phyloP scores from a whole-genome alignment of 2,888 invertebrate genomes.

The Operophtera brumata region DNA sequence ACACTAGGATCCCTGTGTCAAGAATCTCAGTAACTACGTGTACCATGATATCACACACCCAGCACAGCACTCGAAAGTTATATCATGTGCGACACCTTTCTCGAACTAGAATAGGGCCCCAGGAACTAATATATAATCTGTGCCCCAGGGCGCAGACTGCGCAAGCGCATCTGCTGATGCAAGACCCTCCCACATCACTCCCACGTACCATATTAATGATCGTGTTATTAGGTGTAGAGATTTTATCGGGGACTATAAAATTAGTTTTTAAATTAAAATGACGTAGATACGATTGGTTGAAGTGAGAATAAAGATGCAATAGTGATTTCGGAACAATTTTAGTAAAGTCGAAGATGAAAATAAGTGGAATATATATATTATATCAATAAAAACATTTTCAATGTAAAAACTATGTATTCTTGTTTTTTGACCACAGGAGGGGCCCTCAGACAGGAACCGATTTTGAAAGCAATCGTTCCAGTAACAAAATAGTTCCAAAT shows the following conservation, averaged over 20 bases:
- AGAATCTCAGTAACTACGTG: too few species aligned
- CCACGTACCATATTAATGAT: constrained; percentile 31
- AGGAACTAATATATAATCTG: too few species aligned
- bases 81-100: neutral
- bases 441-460: too few species aligned
- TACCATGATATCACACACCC: too few species aligned
- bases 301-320: neutral
- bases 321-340: neutral
- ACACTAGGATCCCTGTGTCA: too few species aligned
- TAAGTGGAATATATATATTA: too few species aligned
- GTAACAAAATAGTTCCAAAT: too few species aligned
- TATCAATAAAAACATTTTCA: too few species aligned
- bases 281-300: neutral
- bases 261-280: constrained; percentile 13
- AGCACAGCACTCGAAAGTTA: neutral
- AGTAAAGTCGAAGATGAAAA: neutral
- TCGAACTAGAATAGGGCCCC: constrained; percentile 10
- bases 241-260: constrained; percentile 20
- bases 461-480: too few species aligned
- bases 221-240: constrained; percentile 27
- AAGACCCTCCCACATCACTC: constrained; percentile 30
- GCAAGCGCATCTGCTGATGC: constrained; percentile 33
- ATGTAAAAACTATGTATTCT: too few species aligned
- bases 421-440: too few species aligned
- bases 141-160: constrained; percentile 14